Evolutionary conservation across 2,113 vertebrate species (phyloP).

Genomic region (Phylloscopus trochiloides): DNA sequence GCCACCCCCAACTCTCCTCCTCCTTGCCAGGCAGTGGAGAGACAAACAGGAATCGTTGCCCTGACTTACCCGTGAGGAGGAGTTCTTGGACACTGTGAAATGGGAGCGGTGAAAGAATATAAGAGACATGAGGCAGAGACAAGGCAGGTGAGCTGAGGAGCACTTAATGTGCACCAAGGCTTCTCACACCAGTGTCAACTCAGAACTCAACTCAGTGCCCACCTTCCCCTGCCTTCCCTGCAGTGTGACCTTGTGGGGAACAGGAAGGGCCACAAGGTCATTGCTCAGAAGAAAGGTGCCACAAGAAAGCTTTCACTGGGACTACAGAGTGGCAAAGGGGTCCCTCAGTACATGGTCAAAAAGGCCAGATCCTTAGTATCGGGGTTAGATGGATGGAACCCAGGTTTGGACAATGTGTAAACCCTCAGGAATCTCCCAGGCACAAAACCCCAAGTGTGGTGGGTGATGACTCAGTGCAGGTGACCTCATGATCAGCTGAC

Average conservation of each 20-base stretch:
- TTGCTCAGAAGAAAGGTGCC: neutral
- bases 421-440: neutral
- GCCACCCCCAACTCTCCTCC: neutral
- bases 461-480: neutral
- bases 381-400: neutral
- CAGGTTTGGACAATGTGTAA: fast-evolving
- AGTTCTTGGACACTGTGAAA: neutral
- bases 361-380: neutral
- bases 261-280: neutral
- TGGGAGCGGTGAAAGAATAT: fast-evolving
- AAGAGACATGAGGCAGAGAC: neutral
- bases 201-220: neutral
- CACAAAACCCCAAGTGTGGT: too few species aligned
- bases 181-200: neutral
- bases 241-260: neutral
- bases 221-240: neutral
- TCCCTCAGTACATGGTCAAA: neutral
- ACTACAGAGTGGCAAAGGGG: neutral
- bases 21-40: neutral
- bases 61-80: neutral
- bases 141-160: neutral
- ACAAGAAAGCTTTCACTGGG: neutral
- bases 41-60: neutral
- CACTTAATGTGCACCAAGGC: fast-evolving
- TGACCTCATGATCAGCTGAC: neutral